Evolutionary conservation across 2,113 vertebrate species (phyloP), one percentile per base, ranked within the genome.

Genomic region (Oophaga pumilio): DNA sequence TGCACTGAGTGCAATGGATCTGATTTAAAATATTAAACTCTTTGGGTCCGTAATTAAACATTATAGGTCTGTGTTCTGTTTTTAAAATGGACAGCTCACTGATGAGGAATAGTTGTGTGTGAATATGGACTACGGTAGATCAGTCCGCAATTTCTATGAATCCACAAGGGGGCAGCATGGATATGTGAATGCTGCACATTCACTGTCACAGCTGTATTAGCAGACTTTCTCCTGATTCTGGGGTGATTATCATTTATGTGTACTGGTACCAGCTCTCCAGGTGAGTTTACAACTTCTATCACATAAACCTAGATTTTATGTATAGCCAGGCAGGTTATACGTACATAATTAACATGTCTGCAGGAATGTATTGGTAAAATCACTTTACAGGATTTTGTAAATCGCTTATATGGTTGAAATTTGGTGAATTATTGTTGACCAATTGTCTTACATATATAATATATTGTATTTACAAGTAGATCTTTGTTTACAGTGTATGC

Each of bases 111-210:
- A 43, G 33, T 43, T 43, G 33, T 43, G 33, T 43, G 33, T 43
- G 33, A 43, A 43, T 43, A 43, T 5, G 33, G 3, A 43, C 33
- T 43, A n/a, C n/a, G n/a, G n/a, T 15, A 28, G 26, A 79, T 78
- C 26, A 28, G 24, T 8, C 22, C 6, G 24, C 56, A 2, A 17
- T 59, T 64, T 82, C 7, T 6, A 2, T 66, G 6, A 8, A 2
- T 69, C 82, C 82, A 84, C 60, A 5, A 66, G 80, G 22, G 49
- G 80, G 80, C 80, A 82, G 80, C 60, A 68, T n/a, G 6, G 50
- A 22, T 60, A 8, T 17, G 60, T 24, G 9, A 14, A 49, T n/a
- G 6, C 57, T 81, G 22, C 3, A 3, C 2, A 33, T 43, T 82
- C 12, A 2, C 9, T 6, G 4, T 12, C 17, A 33, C 50, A 24